Base-by-base conservation (phyloP, 2,888 invertebrate species). In the Hoplodrina ambigua region DNA sequence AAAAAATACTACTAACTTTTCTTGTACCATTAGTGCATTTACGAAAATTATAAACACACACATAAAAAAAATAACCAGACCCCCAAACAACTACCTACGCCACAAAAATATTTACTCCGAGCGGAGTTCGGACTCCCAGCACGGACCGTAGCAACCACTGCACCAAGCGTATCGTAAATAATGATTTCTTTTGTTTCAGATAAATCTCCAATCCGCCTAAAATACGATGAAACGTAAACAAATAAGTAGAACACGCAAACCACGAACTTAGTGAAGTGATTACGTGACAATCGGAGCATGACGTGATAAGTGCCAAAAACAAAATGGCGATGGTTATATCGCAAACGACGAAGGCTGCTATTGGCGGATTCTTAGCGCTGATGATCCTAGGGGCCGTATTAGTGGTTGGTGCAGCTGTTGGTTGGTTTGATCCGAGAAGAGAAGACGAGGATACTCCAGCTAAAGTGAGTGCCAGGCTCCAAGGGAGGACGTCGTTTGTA, bases 241-340 rank as follows among this genome's bases (percentile, higher is more conserved):
- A 20, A 64, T 55, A 58, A 67, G 52, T 44, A 63, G 60, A 68
- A 75, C 57, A 54, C 10, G 64, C 53, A 75, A 63, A 15, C 61
- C 59, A 54, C 77, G 79, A 75, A 86, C 80, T 79, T 78, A 75
- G 61, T 69, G 72, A 44, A 75, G 72, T 72, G 73, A 49, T 37
- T 53, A n/a, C 73, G 64, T 73, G 66, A 70, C 53, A 60, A 67
- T 72, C 63, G 63, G 65, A 86, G 62, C 62, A 93, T 92, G 92
- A 91, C 89, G 88, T 93, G 94, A 94, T 92, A 89, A 89, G 88
- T 90, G 88, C 78, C 75, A 71, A 71, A 71, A 72, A 75, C 89
- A 94, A 92, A 82, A 96, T 96, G 96, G 96, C 96, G 85, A 96
- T 96, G 95, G 96, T 95, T 74, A 94, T 96, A 91, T 96, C 96